Evolutionary conservation across 2,888 invertebrate species (phyloP).

Genomic region (Mystacides longicornis): DNA sequence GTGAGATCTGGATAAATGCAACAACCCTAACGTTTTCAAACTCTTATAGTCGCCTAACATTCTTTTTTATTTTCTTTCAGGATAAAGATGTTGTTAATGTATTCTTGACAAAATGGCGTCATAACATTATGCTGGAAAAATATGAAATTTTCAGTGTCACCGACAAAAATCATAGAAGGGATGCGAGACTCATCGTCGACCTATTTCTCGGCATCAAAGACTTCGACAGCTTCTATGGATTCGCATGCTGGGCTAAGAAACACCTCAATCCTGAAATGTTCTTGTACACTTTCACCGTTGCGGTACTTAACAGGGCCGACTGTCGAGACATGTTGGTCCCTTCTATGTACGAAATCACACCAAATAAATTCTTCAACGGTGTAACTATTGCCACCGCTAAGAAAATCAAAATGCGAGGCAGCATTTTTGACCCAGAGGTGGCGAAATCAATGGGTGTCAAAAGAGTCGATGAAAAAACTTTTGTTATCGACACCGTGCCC

Average conservation of each 20-base stretch:
- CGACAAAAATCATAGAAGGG: slow-evolving; percentile 52
- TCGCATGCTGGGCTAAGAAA: slow-evolving; percentile 62
- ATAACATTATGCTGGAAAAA: slow-evolving; percentile 42
- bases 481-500: slow-evolving; percentile 61
- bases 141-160: slow-evolving; percentile 56
- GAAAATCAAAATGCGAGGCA: slow-evolving; percentile 56
- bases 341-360: slow-evolving; percentile 69
- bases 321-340: slow-evolving; percentile 60
- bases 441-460: slow-evolving; percentile 45
- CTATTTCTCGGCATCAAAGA: slow-evolving; percentile 61
- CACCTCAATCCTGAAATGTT: slow-evolving; percentile 68
- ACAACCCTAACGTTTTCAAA: too few relatives aligned
- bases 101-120: slow-evolving; percentile 2
- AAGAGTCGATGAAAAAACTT: slow-evolving; percentile 42
- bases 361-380: slow-evolving; percentile 66
- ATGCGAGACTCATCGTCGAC: slow-evolving; percentile 42
- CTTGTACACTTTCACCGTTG: slow-evolving; percentile 59
- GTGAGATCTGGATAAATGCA: too few relatives aligned
- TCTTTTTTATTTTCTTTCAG: slow-evolving; percentile 3
- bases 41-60: background rate
- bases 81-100: slow-evolving; percentile 7
- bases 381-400: slow-evolving; percentile 62
- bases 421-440: slow-evolving; percentile 46
- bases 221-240: slow-evolving; percentile 59
- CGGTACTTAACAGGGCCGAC: slow-evolving; percentile 61